Conservation (phyloP, 2,113 vertebrate species). For the Apteryx mantelli region DNA sequence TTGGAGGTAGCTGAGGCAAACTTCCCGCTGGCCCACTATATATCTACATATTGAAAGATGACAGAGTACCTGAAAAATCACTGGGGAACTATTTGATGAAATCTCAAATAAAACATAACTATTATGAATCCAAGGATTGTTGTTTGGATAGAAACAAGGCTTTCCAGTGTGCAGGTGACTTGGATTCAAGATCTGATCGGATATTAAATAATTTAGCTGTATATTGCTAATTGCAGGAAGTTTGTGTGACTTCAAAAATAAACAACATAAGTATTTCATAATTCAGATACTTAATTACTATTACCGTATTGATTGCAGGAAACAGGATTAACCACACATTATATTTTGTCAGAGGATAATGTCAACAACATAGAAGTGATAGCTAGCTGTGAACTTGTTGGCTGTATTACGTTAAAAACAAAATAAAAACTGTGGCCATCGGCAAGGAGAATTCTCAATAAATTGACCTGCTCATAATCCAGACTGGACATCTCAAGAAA, state of each 20-base stretch:
- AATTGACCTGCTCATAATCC: neutral
- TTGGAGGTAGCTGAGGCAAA: neutral
- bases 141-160: neutral
- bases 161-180: neutral
- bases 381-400: constrained; percentile 22
- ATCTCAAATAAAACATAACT: neutral
- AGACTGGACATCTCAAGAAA: neutral
- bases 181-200: neutral
- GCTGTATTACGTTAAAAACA: neutral
- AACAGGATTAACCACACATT: constrained; percentile 50
- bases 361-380: neutral
- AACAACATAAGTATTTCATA: constrained; percentile 60
- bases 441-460: neutral
- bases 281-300: constrained; percentile 67
- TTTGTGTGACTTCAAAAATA: constrained; percentile 45
- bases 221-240: constrained; percentile 66
- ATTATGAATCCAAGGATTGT: neutral
- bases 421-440: neutral
- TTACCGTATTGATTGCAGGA: constrained; percentile 66
- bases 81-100: neutral
- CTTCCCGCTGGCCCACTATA: rapidly evolving
- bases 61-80: neutral
- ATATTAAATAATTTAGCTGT: constrained; percentile 59
- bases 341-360: constrained; percentile 25
- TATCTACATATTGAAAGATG: neutral